Evolutionary conservation across 1,140 invertebrate genomes (phyloP).

Genomic region (Arion vulgaris): DNA sequence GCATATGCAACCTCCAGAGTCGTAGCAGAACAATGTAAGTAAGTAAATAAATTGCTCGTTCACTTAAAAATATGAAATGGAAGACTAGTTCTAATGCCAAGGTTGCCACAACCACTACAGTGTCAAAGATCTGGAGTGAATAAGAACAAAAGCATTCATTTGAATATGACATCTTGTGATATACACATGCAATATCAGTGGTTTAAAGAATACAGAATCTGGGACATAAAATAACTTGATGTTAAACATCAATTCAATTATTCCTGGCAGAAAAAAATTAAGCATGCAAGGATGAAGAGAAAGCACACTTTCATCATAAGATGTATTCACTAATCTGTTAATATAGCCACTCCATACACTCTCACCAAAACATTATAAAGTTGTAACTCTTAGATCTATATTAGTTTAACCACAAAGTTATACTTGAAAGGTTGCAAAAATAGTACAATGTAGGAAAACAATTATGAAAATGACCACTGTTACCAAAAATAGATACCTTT

Average conservation of each 20-base stretch:
- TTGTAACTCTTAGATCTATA: no score
- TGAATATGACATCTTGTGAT: not conserved
- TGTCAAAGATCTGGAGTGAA: slow-evolving; percentile 16
- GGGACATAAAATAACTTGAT: not conserved
- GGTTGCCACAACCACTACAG: not conserved
- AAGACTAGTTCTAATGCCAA: slow-evolving; percentile 10
- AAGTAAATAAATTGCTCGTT: not conserved
- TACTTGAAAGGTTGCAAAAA: no score
- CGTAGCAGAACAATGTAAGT: slow-evolving; percentile 19
- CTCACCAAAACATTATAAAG: no score
- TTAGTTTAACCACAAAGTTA: no score
- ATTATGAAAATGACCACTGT: no score
- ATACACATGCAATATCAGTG: not conserved
- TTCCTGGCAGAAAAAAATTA: no score
- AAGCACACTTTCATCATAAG: no score
- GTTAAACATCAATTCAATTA: not conserved
- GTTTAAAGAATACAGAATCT: not conserved
- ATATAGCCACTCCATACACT: no score
- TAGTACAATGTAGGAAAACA: no score
- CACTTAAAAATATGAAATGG: not conserved
- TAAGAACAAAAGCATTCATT: not conserved
- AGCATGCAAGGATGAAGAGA: no score
- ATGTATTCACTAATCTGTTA: no score
- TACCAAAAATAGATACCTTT: no score
- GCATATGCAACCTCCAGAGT: slow-evolving; percentile 18